Percentiles rank a stretch among this genome's conserved stretches.
Evolutionary conservation across 2,797 vertebrate species (phyloP).

Genomic region (Eleutherodactylus coqui): DNA sequence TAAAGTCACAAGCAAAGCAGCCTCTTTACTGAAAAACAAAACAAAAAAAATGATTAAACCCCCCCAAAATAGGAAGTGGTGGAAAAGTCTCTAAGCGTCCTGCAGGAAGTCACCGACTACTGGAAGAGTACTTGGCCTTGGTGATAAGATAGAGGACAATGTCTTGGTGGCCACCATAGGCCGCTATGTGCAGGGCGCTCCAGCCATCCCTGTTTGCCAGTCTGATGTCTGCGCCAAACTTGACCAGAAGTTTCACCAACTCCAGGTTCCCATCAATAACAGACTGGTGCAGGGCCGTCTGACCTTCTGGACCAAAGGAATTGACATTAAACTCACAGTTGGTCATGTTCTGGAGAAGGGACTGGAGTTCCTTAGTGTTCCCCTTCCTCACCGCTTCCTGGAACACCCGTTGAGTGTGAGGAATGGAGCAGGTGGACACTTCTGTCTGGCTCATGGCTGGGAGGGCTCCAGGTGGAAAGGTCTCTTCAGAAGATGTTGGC

Average conservation of each 20-base stretch:
- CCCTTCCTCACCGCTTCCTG: slow-evolving; percentile 96
- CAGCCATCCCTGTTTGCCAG: slow-evolving; percentile 97
- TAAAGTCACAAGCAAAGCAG: slow-evolving; percentile 67
- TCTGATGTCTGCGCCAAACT: slow-evolving; percentile 96
- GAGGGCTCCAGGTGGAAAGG: slow-evolving; percentile 50
- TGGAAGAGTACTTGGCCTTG: slow-evolving; percentile 96
- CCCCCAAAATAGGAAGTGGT: slow-evolving; percentile 58
- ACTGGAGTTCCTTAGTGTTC: slow-evolving; percentile 95
- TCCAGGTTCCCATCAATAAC: slow-evolving; percentile 98
- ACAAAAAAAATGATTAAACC: slow-evolving; percentile 27
- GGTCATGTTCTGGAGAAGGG: slow-evolving; percentile 94
- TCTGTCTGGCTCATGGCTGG: slow-evolving; percentile 93
- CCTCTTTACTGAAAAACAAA: slow-evolving; percentile 39
- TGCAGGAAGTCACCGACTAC: slow-evolving; percentile 81
- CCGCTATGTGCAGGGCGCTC: slow-evolving; percentile 98
- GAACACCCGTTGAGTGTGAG: slow-evolving; percentile 93
- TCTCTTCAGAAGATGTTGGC: neutral
- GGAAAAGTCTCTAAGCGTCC: slow-evolving; percentile 45
- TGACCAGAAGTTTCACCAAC: slow-evolving; percentile 96
- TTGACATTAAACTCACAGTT: slow-evolving; percentile 99
- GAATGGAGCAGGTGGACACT: slow-evolving; percentile 88
- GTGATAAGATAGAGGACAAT: slow-evolving; percentile 99
- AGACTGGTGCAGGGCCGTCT: slow-evolving; percentile 96
- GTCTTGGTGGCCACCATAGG: slow-evolving; percentile 98
- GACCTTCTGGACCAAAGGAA: slow-evolving; percentile 96